These are phyloP conservation scores for Patella vulgata DNA, from an alignment of 1,140 invertebrate genomes.

Conservation along the genomic window DNA sequence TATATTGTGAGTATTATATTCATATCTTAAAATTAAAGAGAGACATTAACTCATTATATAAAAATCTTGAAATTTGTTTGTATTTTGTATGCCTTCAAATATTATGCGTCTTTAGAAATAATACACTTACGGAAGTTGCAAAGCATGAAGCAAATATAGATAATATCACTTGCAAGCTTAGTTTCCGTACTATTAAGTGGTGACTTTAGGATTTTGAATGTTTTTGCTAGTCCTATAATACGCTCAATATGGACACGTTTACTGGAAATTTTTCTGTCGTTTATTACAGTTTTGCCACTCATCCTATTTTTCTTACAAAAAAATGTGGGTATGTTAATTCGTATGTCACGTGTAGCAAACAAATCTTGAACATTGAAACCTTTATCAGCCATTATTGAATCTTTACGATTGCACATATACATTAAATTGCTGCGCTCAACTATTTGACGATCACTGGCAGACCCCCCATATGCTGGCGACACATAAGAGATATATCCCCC, in stretches of 20 bases:
- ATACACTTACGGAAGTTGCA: too few relatives aligned
- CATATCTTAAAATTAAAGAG: too few relatives aligned
- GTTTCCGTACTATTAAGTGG: constrained; percentile 15
- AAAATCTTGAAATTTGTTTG: too few relatives aligned
- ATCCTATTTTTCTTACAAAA: constrained; percentile 23
- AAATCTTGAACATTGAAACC: constrained; percentile 27
- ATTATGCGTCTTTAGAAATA: too few relatives aligned
- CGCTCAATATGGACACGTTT: constrained; percentile 31
- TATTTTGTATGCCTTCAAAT: too few relatives aligned
- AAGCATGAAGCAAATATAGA: constrained; percentile 5
- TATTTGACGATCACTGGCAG: constrained; percentile 24
- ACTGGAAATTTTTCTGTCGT: constrained; percentile 30
- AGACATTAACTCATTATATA: too few relatives aligned
- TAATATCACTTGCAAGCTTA: constrained; percentile 17
- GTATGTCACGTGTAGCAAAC: constrained; percentile 22
- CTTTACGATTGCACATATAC: constrained; percentile 15
- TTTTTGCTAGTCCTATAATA: constrained; percentile 34
- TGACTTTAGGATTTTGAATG: constrained; percentile 21
- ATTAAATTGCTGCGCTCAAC: constrained; percentile 17
- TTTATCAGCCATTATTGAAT: constrained; percentile 24
- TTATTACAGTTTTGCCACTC: constrained; percentile 14
- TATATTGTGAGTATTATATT: too few relatives aligned
- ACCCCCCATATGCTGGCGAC: constrained; percentile 17
- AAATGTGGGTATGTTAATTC: constrained; percentile 28
- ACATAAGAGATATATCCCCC: constrained; percentile 19